These are phyloP conservation scores for Spea bombifrons DNA, from an alignment of 2,113 vertebrate genomes.

Conservation along the genomic window DNA sequence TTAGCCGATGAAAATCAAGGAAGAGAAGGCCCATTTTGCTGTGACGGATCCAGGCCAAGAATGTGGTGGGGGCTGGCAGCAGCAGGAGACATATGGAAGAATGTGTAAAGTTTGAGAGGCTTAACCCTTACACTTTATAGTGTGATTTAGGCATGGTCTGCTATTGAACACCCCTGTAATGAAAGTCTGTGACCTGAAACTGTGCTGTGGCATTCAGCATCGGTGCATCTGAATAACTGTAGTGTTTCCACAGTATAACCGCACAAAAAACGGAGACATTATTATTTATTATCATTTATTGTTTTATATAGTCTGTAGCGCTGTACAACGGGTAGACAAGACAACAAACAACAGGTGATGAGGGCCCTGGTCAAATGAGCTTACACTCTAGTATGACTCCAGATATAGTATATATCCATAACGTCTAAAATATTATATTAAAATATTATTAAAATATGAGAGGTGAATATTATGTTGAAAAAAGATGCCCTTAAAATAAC, in stretches of 20 bases:
- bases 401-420: too few relatives aligned
- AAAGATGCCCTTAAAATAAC: too few relatives aligned
- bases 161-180: constrained; percentile 23
- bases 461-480: too few relatives aligned
- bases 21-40: constrained; percentile 41
- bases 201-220: background rate
- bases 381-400: too few relatives aligned
- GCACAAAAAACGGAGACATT: too few relatives aligned
- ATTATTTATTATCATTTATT: too few relatives aligned
- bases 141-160: constrained; percentile 40
- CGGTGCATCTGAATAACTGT: background rate
- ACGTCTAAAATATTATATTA: too few relatives aligned
- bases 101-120: constrained; percentile 37
- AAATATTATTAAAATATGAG: too few relatives aligned
- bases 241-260: background rate
- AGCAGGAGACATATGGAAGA: constrained; percentile 49
- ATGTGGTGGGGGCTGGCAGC: constrained; percentile 43
- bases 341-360: too few relatives aligned
- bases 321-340: too few relatives aligned
- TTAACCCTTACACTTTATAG: constrained; percentile 35
- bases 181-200: constrained; percentile 10
- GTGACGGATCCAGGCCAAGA: constrained; percentile 36
- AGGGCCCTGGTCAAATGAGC: too few relatives aligned
- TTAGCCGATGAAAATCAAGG: constrained; percentile 47
- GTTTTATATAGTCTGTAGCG: too few relatives aligned